Evolutionary conservation across 2,113 vertebrate species (phyloP), one percentile per base, ranked within the genome.

Genomic region (Xenopus borealis): DNA sequence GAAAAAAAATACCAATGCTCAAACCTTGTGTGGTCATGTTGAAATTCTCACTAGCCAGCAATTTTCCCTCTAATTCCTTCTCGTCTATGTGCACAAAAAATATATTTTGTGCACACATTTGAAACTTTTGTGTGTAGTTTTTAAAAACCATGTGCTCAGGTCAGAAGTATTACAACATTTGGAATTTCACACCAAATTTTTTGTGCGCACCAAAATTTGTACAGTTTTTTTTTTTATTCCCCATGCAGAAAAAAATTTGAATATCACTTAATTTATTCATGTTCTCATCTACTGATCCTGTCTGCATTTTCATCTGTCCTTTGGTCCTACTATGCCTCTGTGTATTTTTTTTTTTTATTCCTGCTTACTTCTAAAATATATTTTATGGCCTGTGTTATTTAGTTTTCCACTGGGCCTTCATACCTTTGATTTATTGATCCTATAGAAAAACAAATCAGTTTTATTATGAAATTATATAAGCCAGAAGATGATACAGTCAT

Each of bases 391-490:
- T 53, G 11, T 23, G 72, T 40, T 75, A 69, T 69, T 74, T 74
- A 17, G 47, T 52, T 62, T 75, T 69, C 19, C 57, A 40, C 58
- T 69, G 66, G 46, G 59, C 66, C 46, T 63, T 63, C 59, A 18
- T 14, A 53, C 57, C 61, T 10, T 46, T 75, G 66, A 75, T 75
- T 69, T 75, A 75, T 75, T 53, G 66, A 27, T 53, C 66, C 58
- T 69, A 75, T 75, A 47, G 55, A 69, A 75, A 75, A 53, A 69
- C 73, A 69, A 75, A 75, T 75, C 66, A 62, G 57, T 75, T 69
- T 69, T 75, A 75, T 75, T 75, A 69, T 67, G 18, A 75, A 75
- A 69, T 52, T 69, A 63, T 68, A 75, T 75, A 75, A 75, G 62
- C 58, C 65, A 75, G 58, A 69, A 62, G 73, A 75, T 62, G 46